Base-by-base conservation (phyloP, 92 coral and sea anemone genomes). In the Parazoanthus swiftii region DNA sequence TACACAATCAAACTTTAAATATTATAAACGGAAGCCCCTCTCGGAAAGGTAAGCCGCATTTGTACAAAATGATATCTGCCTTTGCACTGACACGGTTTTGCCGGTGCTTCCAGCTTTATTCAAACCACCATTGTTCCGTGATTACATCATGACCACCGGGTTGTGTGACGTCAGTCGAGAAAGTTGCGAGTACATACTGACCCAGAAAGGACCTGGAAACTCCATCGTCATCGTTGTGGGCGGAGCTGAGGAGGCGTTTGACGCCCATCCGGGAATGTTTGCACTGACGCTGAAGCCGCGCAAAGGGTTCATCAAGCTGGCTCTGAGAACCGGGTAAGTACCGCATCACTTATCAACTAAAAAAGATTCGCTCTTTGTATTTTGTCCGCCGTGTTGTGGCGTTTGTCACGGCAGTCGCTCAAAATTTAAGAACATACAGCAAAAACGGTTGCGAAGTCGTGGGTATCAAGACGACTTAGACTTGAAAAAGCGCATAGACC, bases 221-320 rank as follows among this genome's bases (percentile, higher is more conserved):
- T 97, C 99, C 20, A 94, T 97, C 44, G 98, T 95, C 7, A 94
- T 97, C 81, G 99, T 93, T 80, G 99, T 97, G 59, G 99, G 99
- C 77, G 99, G 99, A n/a, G 98, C 99, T 11, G 92, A 86, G 85
- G 99, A 97, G 82, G 95, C 99, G 25, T 92, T 97, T 74, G 99
- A 97, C 81, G 99, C 99, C 38, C 99, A 97, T 85, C 99, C 99
- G 29, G 99, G 97, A 75, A 89, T 91, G 51, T 95, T 91, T 85
- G 85, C 87, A 14, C 79, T 97, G 70, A 95, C 92, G 33, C 89
- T 97, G 89, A 95, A 95, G 74, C 88, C 92, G 36, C 88, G 96
- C 74, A 95, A 92, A 92, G 99, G 99, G 77, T 97, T 97, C 77
- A 92, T 97, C 65, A 97, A 95, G 83, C 94, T 97, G 63, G 99